Base-by-base conservation (phyloP, 2,113 vertebrate genomes). In the Ceuthmochares aereus region DNA sequence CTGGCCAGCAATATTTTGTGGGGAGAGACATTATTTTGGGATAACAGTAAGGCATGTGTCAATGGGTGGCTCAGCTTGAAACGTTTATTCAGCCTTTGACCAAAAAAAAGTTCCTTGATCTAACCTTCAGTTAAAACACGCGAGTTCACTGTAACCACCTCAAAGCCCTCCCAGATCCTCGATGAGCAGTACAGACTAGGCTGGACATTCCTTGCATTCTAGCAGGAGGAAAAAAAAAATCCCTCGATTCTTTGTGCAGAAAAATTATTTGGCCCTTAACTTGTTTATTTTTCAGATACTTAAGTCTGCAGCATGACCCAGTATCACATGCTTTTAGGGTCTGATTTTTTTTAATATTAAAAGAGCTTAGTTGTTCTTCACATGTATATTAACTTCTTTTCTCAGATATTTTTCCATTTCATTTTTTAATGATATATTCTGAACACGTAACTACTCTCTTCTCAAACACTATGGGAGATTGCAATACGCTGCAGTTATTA, bases 281-380 rank as follows among this genome's bases (percentile, higher is more conserved):
- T 43, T 90, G 40, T 56, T 96, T 94, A 59, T 93, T 95, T 95
- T 92, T 68, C 87, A 89, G 77, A 67, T 64, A 68, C 43, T 63
- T 55, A 40, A 43, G 56, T 78, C 66, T 58, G 68, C 58, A 79
- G 36, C 58, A 27, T 49, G 60, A 87, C n/a, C 58, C 34, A 63
- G 37, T 60, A 30, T 26, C 73, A 82, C 69, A 78, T 40, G 68
- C 29, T 89, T 89, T 56, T 18, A 74, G 32, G 40, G 29, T 40
- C 40, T 10, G 42, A 42, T 19, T 15, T 6, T 14, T 59, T 55
- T 60, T 36, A 56, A 4, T 56, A 81, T 63, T 90, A 56, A 73
- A 64, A 89, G 34, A 81, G 8, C 22, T 78, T 29, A 78, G n/a
- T 60, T 92, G 37, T 56, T 92, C 72, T 76, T 75, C 30, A 86